Conservation (phyloP, 2,113 vertebrate species). For the Cyanoderma ruficeps region DNA sequence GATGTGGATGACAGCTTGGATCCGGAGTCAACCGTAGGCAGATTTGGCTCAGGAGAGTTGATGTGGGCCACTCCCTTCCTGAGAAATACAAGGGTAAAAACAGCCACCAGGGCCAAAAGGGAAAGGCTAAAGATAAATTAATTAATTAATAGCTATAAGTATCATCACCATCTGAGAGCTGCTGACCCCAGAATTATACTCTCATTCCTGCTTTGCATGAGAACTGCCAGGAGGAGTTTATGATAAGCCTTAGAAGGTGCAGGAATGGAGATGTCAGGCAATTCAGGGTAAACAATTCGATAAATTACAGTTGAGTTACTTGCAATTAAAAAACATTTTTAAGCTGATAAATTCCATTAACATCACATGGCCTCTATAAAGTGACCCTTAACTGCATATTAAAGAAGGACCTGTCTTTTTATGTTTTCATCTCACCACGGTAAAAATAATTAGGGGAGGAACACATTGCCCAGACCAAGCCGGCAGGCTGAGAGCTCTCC, state of each 20-base stretch:
- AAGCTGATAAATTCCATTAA: conserved; percentile 61
- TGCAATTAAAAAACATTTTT: conserved; percentile 53
- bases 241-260: not conserved
- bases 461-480: not conserved
- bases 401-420: not conserved
- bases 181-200: not conserved
- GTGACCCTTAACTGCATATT: conserved; percentile 13
- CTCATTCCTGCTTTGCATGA: not conserved
- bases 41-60: not conserved
- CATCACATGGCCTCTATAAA: conserved; percentile 38
- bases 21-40: not conserved
- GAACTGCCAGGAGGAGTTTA: not conserved
- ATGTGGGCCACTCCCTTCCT: not conserved
- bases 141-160: not conserved
- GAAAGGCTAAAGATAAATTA: not conserved
- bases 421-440: conserved; percentile 2
- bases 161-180: not conserved
- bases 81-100: not conserved
- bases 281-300: not conserved
- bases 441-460: conserved; percentile 34
- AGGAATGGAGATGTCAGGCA: not conserved
- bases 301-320: conserved; percentile 49
- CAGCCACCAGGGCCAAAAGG: not conserved
- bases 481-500: conserved; percentile 14
- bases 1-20: not conserved